phyloP scores from a whole-genome alignment of 2,888 invertebrate species.

The Tetranychus piercei region DNA sequence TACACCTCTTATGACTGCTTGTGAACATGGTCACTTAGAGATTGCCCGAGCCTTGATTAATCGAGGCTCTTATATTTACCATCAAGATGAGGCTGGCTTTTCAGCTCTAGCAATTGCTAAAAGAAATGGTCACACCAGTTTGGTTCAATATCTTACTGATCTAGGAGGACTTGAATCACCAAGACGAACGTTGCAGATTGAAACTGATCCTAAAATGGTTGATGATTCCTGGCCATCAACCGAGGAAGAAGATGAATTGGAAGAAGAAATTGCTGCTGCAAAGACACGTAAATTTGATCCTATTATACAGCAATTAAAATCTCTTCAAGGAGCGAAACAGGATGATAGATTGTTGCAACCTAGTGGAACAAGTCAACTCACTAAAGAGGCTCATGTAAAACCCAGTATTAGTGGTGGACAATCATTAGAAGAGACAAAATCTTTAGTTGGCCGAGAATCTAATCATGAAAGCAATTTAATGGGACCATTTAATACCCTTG shows the following conservation, averaged over 20 bases:
- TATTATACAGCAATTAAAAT: constrained; percentile 1
- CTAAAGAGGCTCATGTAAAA: not conserved
- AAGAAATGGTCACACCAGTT: constrained; percentile 2
- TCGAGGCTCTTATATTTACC: not conserved
- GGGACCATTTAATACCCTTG: not conserved
- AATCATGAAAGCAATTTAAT: not conserved
- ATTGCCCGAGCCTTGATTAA: not conserved
- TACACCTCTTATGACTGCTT: constrained; percentile 83
- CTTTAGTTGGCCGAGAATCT: not conserved
- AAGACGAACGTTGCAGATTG: not conserved
- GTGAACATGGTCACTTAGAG: constrained; percentile 59
- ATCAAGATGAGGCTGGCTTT: not conserved
- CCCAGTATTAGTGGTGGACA: not conserved
- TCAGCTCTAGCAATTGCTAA: not conserved
- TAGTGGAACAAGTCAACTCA: not conserved
- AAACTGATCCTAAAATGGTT: not conserved
- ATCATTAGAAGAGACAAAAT: not conserved
- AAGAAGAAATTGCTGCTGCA: not conserved
- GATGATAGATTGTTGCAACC: not conserved
- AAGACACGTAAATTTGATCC: constrained; percentile 7
- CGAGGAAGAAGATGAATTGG: constrained; percentile 14
- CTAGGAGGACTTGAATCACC: not conserved
- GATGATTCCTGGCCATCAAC: constrained; percentile 15
- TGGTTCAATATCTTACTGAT: not conserved
- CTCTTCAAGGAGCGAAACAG: not conserved